Conservation (phyloP, 1,140 invertebrate species). For the Neomicropteryx cornuta region DNA sequence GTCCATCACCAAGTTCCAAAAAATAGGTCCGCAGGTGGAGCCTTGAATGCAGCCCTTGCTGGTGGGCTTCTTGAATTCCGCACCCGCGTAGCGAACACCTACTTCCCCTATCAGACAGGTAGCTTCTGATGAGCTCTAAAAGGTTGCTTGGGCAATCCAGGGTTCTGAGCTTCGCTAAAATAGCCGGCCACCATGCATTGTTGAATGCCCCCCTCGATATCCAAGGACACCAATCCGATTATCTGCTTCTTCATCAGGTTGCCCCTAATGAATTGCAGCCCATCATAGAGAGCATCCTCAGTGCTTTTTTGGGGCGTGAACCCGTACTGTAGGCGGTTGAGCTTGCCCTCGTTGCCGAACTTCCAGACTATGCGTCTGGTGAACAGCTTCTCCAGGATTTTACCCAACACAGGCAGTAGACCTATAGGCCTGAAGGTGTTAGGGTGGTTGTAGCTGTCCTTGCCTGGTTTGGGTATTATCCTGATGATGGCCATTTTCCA, state of each 20-base stretch:
- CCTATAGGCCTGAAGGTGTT: slow-evolving; percentile 11
- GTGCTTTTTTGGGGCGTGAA: neutral
- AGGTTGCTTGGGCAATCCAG: neutral
- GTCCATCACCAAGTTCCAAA: slow-evolving; percentile 15
- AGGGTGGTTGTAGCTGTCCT: neutral
- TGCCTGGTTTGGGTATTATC: slow-evolving; percentile 2
- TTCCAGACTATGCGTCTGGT: no score
- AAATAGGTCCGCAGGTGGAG: slow-evolving; percentile 14
- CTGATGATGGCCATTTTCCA: slow-evolving; percentile 8
- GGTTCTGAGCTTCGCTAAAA: slow-evolving; percentile 3
- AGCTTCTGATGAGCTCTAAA: slow-evolving; percentile 3
- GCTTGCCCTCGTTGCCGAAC: neutral
- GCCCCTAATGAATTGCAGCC: no score
- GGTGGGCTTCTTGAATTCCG: neutral
- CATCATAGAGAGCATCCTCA: slow-evolving; percentile 1
- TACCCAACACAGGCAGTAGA: slow-evolving; percentile 9
- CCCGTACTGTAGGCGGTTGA: neutral
- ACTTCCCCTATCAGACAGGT: no score
- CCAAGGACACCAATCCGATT: no score
- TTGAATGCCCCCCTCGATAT: slow-evolving; percentile 10
- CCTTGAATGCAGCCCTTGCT: slow-evolving; percentile 13
- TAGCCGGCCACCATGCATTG: slow-evolving; percentile 9
- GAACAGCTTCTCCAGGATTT: slow-evolving; percentile 8
- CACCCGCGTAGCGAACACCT: neutral
- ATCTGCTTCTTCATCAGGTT: no score